A percentile compares a stretch with the other conserved stretches of the same genome.
These are phyloP conservation scores for Cryptotis parvus DNA, from an alignment of 2,113 vertebrate genomes.

Conservation along the genomic window DNA sequence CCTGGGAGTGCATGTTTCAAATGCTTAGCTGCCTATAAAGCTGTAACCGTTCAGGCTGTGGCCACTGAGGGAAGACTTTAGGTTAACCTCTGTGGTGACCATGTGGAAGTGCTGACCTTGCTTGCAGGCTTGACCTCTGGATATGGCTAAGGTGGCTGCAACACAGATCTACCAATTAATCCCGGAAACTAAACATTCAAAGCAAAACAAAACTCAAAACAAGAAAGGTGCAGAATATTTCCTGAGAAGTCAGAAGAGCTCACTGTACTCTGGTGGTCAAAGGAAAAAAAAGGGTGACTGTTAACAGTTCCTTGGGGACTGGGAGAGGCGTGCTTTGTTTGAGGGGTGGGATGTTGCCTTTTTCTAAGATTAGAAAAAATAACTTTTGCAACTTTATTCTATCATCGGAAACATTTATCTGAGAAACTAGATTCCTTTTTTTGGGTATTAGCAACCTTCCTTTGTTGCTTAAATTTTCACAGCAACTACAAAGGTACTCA, in stretches of 20 bases:
- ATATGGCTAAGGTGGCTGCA: slow-evolving; percentile 85
- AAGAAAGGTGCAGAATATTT: slow-evolving; percentile 86
- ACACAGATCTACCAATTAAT: slow-evolving; percentile 85
- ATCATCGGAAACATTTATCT: slow-evolving; percentile 81
- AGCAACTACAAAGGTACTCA: slow-evolving; percentile 80
- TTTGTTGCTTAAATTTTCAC: slow-evolving; percentile 83
- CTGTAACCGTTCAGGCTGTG: slow-evolving; percentile 90
- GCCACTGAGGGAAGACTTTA: slow-evolving; percentile 86
- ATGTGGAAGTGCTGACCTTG: slow-evolving; percentile 87
- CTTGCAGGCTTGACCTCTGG: slow-evolving; percentile 88
- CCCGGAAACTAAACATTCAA: slow-evolving; percentile 82
- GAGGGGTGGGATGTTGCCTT: background rate
- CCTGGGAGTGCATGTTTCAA: slow-evolving; percentile 94
- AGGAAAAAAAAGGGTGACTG: slow-evolving; percentile 75
- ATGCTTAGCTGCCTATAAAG: slow-evolving; percentile 96
- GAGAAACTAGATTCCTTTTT: slow-evolving; percentile 82
- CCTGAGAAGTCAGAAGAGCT: slow-evolving; percentile 86
- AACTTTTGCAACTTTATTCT: slow-evolving; percentile 83
- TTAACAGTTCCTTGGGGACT: slow-evolving; percentile 71
- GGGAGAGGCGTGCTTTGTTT: slow-evolving; percentile 64
- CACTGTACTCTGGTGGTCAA: slow-evolving; percentile 83
- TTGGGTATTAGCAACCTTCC: slow-evolving; percentile 79
- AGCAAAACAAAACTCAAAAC: slow-evolving; percentile 81
- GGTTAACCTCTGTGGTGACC: slow-evolving; percentile 83
- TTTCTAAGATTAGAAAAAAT: slow-evolving; percentile 75